Percentiles rank a stretch among this genome's conserved stretches.
Conservation (phyloP, 2,888 invertebrate species). For the Hyalella azteca region DNA sequence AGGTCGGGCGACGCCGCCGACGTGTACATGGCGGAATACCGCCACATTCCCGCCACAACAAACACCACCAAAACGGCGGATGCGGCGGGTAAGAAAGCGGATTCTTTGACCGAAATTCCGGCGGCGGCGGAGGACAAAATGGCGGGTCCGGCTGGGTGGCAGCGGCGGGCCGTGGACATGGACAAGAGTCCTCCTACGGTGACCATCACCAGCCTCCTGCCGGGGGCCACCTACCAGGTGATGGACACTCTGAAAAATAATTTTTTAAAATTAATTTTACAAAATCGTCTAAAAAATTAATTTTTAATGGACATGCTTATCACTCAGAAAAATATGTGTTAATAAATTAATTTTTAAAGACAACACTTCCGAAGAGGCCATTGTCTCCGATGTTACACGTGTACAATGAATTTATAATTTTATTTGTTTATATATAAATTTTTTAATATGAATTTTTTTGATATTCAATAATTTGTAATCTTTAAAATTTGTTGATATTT, state of each 20-base stretch:
- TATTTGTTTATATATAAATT: too few relatives aligned
- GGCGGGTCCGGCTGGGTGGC: constrained; percentile 39
- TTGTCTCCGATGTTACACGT: too few relatives aligned
- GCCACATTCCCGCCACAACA: constrained; percentile 30
- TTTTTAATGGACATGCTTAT: too few relatives aligned
- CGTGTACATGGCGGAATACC: constrained; percentile 61
- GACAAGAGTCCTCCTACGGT: constrained; percentile 56
- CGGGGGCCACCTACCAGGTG: constrained; percentile 58
- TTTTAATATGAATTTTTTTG: background rate
- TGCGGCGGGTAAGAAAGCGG: too few relatives aligned
- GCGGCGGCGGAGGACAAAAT: too few relatives aligned
- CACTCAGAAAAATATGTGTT: too few relatives aligned
- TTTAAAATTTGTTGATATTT: background rate
- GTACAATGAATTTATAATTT: too few relatives aligned
- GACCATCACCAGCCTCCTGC: constrained; percentile 59
- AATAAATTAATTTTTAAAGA: too few relatives aligned
- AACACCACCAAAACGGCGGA: background rate
- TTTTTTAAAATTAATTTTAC: too few relatives aligned
- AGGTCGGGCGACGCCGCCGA: constrained; percentile 51
- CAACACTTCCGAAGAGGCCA: too few relatives aligned
- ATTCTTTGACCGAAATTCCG: constrained; percentile 46
- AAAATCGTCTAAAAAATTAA: too few relatives aligned
- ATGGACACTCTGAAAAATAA: background rate
- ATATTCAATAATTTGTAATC: background rate
- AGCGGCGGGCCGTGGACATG: constrained; percentile 47